phyloP scores from a whole-genome alignment of 23 tunicate species.

The Trididemnum nubilum region DNA sequence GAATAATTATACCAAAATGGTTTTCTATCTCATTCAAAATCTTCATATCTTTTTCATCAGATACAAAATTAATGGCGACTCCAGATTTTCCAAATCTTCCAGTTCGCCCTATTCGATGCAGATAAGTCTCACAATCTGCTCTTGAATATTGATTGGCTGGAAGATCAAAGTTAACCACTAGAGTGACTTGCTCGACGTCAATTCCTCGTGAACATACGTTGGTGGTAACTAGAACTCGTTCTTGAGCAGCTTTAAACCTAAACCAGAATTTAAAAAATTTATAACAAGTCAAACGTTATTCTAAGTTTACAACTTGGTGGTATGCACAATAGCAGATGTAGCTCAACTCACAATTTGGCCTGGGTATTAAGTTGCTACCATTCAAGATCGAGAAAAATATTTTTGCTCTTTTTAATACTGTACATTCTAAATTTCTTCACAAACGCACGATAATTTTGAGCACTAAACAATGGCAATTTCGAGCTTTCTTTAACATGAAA shows the following conservation, averaged over 20 bases:
- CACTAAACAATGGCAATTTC: too few species aligned
- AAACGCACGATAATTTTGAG: too few species aligned
- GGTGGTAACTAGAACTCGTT: conserved; percentile 90
- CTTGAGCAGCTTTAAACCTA: conserved; percentile 90
- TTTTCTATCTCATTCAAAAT: conserved; percentile 58
- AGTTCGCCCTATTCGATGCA: conserved; percentile 97
- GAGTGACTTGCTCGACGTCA: conserved; percentile 94
- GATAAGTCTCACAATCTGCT: conserved; percentile 92
- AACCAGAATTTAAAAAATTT: too few species aligned
- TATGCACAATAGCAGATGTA: too few species aligned
- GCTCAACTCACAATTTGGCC: too few species aligned
- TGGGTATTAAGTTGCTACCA: too few species aligned
- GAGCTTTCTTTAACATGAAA: too few species aligned
- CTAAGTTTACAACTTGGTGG: too few species aligned
- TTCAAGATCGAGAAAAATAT: too few species aligned
- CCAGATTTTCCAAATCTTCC: conserved; percentile 99
- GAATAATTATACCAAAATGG: conserved; percentile 63
- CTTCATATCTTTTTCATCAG: conserved; percentile 51
- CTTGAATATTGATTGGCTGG: conserved; percentile 55
- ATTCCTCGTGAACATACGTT: conserved; percentile 98
- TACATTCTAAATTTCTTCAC: too few species aligned
- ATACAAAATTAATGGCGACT: conserved; percentile 90
- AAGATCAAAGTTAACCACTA: conserved; percentile 95
- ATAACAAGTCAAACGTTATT: too few species aligned
- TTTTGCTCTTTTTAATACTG: too few species aligned